Evolutionary conservation across 2,888 invertebrate species (phyloP).

Genomic region (Junonia oenone): DNA sequence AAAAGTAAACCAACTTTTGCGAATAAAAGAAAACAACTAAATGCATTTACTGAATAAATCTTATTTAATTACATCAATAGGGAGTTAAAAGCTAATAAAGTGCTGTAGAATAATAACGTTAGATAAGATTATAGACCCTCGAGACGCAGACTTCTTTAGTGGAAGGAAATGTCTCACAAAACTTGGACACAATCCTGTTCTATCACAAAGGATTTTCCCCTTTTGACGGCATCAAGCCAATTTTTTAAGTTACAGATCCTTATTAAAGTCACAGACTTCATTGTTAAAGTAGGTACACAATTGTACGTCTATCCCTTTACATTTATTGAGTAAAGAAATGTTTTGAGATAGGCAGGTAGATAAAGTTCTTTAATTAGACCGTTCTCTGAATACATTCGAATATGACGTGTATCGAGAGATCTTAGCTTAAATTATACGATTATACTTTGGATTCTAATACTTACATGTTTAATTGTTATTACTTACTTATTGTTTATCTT

Average conservation of each 20-base stretch:
- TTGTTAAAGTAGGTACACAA: conserved; percentile 27
- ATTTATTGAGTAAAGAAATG: conserved; percentile 23
- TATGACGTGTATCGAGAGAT: too few species aligned
- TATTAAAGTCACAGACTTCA: conserved; percentile 36
- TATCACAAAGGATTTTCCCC: conserved; percentile 38
- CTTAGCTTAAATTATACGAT: too few species aligned
- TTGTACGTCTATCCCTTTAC: conserved; percentile 24
- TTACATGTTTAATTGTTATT: too few species aligned
- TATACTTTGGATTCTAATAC: too few species aligned
- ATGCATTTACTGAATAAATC: conserved; percentile 9
- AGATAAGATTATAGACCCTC: conserved; percentile 32
- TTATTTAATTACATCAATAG: conserved; percentile 22
- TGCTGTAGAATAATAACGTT: conserved; percentile 27
- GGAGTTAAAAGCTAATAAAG: conserved; percentile 28
- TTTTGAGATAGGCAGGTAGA: conserved; percentile 15
- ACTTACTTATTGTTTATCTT: too few species aligned
- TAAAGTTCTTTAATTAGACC: conserved; percentile 21
- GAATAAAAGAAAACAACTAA: conserved; percentile 1
- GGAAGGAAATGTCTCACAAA: conserved; percentile 34
- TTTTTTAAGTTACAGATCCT: conserved; percentile 38
- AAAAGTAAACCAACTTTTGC: not conserved
- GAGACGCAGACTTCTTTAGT: conserved; percentile 33
- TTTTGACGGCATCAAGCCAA: conserved; percentile 37
- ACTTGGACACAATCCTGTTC: conserved; percentile 38
- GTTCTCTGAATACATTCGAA: too few species aligned